Conservation (phyloP, 1,140 invertebrate genomes). For the Drosophila willistoni region DNA sequence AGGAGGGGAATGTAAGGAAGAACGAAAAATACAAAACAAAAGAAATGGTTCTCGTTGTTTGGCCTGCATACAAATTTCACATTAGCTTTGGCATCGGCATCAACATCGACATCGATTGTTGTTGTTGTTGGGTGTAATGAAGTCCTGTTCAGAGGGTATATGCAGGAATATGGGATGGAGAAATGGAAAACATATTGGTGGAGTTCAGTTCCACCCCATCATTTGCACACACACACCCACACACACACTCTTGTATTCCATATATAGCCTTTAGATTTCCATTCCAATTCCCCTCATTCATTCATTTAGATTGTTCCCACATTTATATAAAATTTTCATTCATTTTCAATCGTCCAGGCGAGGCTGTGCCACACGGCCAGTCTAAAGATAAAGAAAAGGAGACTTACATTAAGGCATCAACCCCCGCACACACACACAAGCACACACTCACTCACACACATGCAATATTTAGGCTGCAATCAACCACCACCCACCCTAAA, state of each 20-base stretch:
- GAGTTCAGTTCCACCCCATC: slow-evolving; percentile 7
- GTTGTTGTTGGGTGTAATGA: slow-evolving; percentile 39
- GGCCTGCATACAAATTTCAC: slow-evolving; percentile 75
- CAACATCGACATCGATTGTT: slow-evolving; percentile 42
- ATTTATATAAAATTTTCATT: slow-evolving; percentile 66
- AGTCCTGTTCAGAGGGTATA: slow-evolving; percentile 34
- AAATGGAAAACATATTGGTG: slow-evolving; percentile 68
- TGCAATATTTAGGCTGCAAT: not conserved
- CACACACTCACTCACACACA: not conserved
- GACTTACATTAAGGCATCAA: slow-evolving; percentile 4
- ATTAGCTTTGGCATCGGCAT: slow-evolving; percentile 56
- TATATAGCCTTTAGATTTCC: slow-evolving; percentile 22
- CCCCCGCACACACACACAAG: slow-evolving; percentile 12
- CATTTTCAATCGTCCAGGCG: slow-evolving; percentile 63
- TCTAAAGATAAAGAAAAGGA: slow-evolving; percentile 22
- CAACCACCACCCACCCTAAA: slow-evolving; percentile 1
- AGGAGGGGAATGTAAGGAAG: not conserved
- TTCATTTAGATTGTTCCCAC: slow-evolving; percentile 42
- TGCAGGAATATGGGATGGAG: slow-evolving; percentile 24
- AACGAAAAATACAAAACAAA: slow-evolving; percentile 58
- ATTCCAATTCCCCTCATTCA: slow-evolving; percentile 25
- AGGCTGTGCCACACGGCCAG: slow-evolving; percentile 3
- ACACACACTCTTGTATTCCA: slow-evolving; percentile 1
- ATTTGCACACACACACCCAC: not conserved
- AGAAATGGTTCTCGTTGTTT: slow-evolving; percentile 67